Evolutionary conservation across 2,797 vertebrate genomes (phyloP).

Genomic region (Limnodromus scolopaceus): DNA sequence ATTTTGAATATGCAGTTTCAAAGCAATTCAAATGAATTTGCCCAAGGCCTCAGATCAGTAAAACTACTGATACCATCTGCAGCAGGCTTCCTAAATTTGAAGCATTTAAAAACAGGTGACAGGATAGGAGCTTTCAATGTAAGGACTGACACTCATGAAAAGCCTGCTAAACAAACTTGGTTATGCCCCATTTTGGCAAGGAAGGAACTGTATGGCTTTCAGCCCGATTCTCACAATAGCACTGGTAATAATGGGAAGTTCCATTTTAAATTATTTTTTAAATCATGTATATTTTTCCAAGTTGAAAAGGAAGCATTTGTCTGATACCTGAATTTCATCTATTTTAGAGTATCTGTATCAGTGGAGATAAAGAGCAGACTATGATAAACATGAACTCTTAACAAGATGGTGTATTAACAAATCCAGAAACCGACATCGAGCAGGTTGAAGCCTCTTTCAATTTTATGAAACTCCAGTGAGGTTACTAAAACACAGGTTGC

Average conservation of each 20-base stretch:
- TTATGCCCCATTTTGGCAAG: constrained; percentile 54
- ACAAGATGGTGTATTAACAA: not conserved
- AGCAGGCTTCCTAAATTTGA: constrained; percentile 72
- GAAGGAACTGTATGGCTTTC: not conserved
- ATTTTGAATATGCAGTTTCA: constrained; percentile 81
- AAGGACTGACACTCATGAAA: constrained; percentile 56
- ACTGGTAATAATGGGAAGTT: constrained; percentile 21
- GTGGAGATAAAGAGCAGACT: not conserved
- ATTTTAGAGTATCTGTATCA: not conserved
- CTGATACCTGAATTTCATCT: not conserved
- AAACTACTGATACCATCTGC: constrained; percentile 76
- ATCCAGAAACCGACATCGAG: not conserved
- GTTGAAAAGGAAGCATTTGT: not conserved
- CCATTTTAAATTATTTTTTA: not conserved
- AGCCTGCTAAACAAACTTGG: constrained; percentile 63
- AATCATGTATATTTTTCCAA: not conserved
- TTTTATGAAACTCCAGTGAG: not conserved
- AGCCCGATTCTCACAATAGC: constrained; percentile 1
- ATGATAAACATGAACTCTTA: not conserved
- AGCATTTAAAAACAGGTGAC: constrained; percentile 79
- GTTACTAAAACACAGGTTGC: not conserved
- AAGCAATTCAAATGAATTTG: constrained; percentile 79
- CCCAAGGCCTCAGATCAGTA: constrained; percentile 76
- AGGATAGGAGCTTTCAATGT: constrained; percentile 73
- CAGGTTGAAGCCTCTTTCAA: not conserved